Base-by-base conservation (phyloP, 2,113 vertebrate genomes). In the Ailurus styani region DNA sequence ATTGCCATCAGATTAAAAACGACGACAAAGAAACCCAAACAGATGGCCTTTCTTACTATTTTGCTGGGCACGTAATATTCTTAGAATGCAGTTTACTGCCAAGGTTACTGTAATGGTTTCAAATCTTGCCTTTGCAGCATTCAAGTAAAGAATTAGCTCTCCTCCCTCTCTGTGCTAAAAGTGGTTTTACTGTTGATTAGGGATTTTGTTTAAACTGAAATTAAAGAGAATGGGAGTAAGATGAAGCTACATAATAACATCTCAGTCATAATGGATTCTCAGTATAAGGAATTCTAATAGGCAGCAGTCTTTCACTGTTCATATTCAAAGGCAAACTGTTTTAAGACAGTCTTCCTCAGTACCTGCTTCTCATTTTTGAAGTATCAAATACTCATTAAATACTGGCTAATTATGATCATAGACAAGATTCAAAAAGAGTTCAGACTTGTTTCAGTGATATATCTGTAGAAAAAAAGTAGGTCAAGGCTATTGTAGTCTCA, bases 51-150 rank as follows among this genome's bases (percentile, higher is more conserved):
- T 89, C 47, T 45, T 86, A 47, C 82, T 78, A 68, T 85, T 94
- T 96, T 93, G 84, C 73, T 79, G 62, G 70, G 54, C 93, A 77
- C 87, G 17, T 96, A 97, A 95, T 98, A 98, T 96, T 79, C 50
- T 96, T 95, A 64, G 96, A 97, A 98, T 66, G 79, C 75, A 97
- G 95, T 84, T 79, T 40, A 8, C 55, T 94, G 91, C 90, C 95
- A 98, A 96, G 97, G 81, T 0, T 54, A 75, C 55, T 78, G 8
- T 64, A 96, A 96, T 97, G 73, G 31, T 97, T 98, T 97, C 87
- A 98, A 98, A 93, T 66, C 29, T 97, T 96, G 31, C 34, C 77
- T 97, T 47, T 97, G 57, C 11, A 93, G 31, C 83, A 85, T 97
- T 98, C 62, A 97, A 94, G 62, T 87, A 97, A 70, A 79, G 82